A percentile compares a stretch with the other conserved stretches of the same genome.
Evolutionary conservation across 1,140 invertebrate species (phyloP).

Genomic region (Luehdorfia chinensis): DNA sequence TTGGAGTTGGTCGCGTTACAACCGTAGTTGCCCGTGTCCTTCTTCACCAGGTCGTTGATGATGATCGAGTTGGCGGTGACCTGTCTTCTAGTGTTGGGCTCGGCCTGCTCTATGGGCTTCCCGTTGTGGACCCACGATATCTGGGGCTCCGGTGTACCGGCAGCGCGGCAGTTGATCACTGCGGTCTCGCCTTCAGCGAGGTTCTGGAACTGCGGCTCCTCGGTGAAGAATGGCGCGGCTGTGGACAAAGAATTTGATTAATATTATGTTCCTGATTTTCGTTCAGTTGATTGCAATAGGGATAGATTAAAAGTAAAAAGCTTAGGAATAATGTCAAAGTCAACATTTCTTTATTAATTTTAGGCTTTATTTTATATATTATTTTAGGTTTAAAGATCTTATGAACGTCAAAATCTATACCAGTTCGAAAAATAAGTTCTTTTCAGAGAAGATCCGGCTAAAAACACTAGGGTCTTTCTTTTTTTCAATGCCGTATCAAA

Average conservation of each 20-base stretch:
- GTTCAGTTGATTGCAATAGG: too few species aligned
- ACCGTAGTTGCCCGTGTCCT: conserved; percentile 98
- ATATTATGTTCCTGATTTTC: too few species aligned
- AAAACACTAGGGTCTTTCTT: too few species aligned
- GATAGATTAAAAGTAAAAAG: too few species aligned
- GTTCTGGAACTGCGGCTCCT: conserved; percentile 92
- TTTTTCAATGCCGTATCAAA: too few species aligned
- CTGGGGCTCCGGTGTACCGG: conserved; percentile 91
- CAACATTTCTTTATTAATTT: too few species aligned
- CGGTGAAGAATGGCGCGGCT: conserved; percentile 95
- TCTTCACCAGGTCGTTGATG: conserved; percentile 89
- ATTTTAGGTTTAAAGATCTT: too few species aligned
- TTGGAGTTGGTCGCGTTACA: conserved; percentile 99
- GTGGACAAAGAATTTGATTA: conserved; percentile 19
- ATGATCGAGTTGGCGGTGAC: conserved; percentile 86
- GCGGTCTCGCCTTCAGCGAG: conserved; percentile 94
- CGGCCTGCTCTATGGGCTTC: conserved; percentile 87
- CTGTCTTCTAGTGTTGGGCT: conserved; percentile 84
- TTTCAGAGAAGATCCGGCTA: too few species aligned
- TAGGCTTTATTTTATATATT: too few species aligned
- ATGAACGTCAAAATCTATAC: too few species aligned
- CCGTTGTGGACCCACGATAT: conserved; percentile 99
- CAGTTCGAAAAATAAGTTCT: too few species aligned
- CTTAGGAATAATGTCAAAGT: too few species aligned
- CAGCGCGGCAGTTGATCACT: conserved; percentile 91